Percentiles rank a stretch among this genome's conserved stretches.
Conservation (phyloP, 1,140 invertebrate genomes). For the Cotesia chilonis region DNA sequence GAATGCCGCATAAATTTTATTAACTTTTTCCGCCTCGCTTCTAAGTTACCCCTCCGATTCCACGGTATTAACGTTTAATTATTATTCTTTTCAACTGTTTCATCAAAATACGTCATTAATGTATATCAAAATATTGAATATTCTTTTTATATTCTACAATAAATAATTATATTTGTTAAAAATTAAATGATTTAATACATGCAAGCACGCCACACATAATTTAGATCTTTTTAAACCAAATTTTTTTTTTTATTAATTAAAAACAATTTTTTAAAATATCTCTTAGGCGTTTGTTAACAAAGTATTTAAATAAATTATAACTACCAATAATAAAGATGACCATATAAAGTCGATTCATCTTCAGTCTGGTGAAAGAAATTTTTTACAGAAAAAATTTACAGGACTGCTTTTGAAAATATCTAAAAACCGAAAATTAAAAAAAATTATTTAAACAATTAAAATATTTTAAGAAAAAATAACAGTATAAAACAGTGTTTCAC, state of each 20-base stretch:
- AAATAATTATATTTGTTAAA: neutral
- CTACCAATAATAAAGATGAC: conserved; percentile 46
- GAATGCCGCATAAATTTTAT: conserved; percentile 40
- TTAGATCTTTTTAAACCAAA: no score
- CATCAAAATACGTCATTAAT: neutral
- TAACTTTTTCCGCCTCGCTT: conserved; percentile 28
- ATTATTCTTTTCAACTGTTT: neutral
- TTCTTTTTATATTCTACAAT: conserved; percentile 13
- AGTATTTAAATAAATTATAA: conserved; percentile 23
- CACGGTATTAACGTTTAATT: conserved; percentile 21
- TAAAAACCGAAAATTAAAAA: neutral
- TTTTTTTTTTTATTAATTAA: no score
- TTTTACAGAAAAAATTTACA: no score
- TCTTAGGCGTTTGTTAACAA: neutral
- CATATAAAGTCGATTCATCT: conserved; percentile 42
- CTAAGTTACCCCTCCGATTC: neutral
- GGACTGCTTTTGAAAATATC: neutral
- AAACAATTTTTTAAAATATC: no score
- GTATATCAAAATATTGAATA: conserved; percentile 7
- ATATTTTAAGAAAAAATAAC: no score
- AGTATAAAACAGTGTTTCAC: neutral
- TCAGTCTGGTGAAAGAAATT: conserved; percentile 21
- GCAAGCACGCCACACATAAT: no score
- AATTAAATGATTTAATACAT: neutral
- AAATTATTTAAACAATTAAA: no score